phyloP scores from a whole-genome alignment of 2,797 vertebrate species.

The Anguilla marmorata region DNA sequence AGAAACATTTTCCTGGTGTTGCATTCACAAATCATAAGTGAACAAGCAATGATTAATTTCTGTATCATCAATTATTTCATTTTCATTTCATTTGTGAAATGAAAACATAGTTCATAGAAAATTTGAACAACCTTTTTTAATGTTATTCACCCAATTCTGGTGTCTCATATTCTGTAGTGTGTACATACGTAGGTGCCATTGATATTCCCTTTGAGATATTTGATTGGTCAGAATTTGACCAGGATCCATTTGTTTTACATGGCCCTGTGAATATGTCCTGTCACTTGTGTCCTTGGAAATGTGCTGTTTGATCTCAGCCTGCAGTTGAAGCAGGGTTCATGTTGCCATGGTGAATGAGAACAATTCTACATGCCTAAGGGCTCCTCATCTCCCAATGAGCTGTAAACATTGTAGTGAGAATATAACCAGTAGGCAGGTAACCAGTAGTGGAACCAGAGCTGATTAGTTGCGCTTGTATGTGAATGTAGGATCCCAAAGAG shows the following conservation, averaged over 20 bases:
- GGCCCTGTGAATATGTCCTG: neutral
- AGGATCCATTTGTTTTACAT: neutral
- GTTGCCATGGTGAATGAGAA: conserved; percentile 17
- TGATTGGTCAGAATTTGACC: neutral
- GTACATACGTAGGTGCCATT: neutral
- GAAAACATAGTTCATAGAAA: neutral
- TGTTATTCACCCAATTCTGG: neutral
- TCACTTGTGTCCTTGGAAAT: neutral
- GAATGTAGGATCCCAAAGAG: neutral
- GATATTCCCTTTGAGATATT: neutral
- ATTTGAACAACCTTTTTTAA: neutral
- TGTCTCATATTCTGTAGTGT: neutral
- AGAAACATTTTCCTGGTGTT: too few species aligned
- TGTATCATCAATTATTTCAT: neutral
- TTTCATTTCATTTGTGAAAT: neutral
- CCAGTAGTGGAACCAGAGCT: neutral
- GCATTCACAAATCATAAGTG: neutral
- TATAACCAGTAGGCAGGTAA: conserved; percentile 4
- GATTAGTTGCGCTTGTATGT: neutral
- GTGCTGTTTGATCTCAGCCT: neutral
- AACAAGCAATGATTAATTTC: neutral
- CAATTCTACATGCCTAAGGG: neutral
- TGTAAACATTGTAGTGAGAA: neutral
- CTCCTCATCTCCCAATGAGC: neutral
- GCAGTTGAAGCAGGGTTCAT: neutral